Base-by-base conservation (phyloP, 1,140 invertebrate species). In the Streblospio benedicti region DNA sequence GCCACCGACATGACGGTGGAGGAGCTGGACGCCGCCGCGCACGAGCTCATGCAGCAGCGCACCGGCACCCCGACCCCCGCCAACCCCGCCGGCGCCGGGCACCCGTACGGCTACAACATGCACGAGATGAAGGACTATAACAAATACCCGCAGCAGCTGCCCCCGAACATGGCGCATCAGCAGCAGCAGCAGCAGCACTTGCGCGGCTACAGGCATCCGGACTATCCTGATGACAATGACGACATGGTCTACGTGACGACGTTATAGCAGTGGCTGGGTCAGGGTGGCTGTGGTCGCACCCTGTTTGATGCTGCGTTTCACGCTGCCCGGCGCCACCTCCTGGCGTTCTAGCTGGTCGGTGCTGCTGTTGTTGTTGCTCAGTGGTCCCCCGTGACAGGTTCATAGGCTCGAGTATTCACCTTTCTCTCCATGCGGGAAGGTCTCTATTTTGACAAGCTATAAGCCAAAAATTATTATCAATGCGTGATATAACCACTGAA, bases 1-100 rank as follows among this genome's bases (percentile, higher is more conserved):
- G 93, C 93, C 1, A 80, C 94, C 56, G 89, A 95, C 67, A 92
- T 97, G 90, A 95, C 92, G 4, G 84, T 86, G 66, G 93, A 95
- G 76, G 91, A 97, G 75, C 92, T 96, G 88, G 91, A 97, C 71
- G 83, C 85, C 64, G 88, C 88, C 25, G 88, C 88, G 14, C 86
- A 89, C 68, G 82, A 84, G 54, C 74, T 90, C 25, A 70, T 89
- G 12, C 68, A 76, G 41, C 9, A 47, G 47, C 38, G 50, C 50
- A 20, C 44, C 30, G 9, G 31, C 41, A 30, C 41, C 62, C 68
- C 31, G 69, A 71, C 25, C 0, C n/a, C 56, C 9, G 41, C 49
- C 12, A 55, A 49, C 16, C 62, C 47, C 25, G 66, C 66, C 23
- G 70, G 73, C 52, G 66, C 67, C 59, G 66, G 70, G 30, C 69